Evolutionary conservation across 2,888 invertebrate genomes (phyloP), one percentile per base, ranked within the genome.

Genomic region (Lampropteryx suffumata): DNA sequence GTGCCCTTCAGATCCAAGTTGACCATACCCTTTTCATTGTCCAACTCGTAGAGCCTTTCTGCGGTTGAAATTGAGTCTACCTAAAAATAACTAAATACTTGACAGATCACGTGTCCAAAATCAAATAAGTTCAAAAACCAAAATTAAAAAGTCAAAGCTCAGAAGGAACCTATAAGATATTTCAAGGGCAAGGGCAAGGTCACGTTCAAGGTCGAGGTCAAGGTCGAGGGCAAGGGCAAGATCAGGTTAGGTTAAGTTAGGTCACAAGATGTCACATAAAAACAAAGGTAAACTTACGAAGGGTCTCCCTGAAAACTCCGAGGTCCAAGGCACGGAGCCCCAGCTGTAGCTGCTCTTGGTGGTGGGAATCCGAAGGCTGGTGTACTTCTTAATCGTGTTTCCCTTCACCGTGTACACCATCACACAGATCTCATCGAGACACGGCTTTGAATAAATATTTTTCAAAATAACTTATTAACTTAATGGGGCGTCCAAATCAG

Each of bases 351-450:
- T 71, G 6, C 74, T 78, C 9, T 64, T 69, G 0, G 73, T 61
- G 0, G 79, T 73, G 0, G 81, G 69, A 2, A 77, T 63, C n/a
- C 76, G 71, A 17, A 65, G 55, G 12, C 79, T 78, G 41, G 75
- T 82, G 57, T 82, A 89, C 57, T 89, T 90, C 59, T 80, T 80
- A 0, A 90, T 64, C 0, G 57, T 67, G 11, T 66, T 71, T 0
- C 76, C 84, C 8, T 76, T 73, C 0, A 72, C 67, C 0, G 82
- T 70, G 67, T 90, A 84, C 11, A 88, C 79, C 72, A 91, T 91
- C 1, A 86, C 80, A 50, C 92, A 92, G 37, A 84, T 83, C 1
- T 91, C 91, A 61, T 92, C 92, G 0, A 93, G 82, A 33, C 93
- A 92, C 6, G 91, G 91, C 92, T 93, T 74, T 0, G 61, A 11